Percentiles rank a stretch among this genome's conserved stretches.
Evolutionary conservation across 2,113 vertebrate genomes (phyloP).

Genomic region (Polyodon spathula): DNA sequence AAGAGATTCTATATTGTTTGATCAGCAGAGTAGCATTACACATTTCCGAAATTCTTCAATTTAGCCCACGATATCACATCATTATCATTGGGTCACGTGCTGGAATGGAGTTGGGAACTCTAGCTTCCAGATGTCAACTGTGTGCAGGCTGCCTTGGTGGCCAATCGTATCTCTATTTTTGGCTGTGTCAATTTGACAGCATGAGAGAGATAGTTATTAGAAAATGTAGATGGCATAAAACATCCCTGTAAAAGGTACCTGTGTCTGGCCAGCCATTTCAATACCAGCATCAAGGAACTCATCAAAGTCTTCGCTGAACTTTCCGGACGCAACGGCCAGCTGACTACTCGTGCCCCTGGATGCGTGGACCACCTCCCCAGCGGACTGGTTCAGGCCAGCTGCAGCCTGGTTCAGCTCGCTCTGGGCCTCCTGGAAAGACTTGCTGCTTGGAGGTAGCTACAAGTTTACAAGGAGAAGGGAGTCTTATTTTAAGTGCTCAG

Average conservation of each 20-base stretch:
- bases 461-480: slow-evolving; percentile 10
- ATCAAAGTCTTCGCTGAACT: slow-evolving; percentile 95
- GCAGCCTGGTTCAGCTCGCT: slow-evolving; percentile 93
- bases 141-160: too few species aligned
- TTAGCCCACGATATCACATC: not conserved
- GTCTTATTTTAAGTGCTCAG: not conserved
- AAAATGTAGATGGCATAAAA: too few species aligned
- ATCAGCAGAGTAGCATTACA: not conserved
- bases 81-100: too few species aligned
- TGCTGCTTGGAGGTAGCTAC: slow-evolving; percentile 84
- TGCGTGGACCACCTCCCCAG: slow-evolving; percentile 93
- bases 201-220: too few species aligned
- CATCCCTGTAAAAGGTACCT: slow-evolving; percentile 52
- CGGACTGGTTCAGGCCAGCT: slow-evolving; percentile 92
- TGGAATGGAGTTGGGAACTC: too few species aligned
- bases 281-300: slow-evolving; percentile 96
- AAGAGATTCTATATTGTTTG: too few species aligned
- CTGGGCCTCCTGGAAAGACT: slow-evolving; percentile 95
- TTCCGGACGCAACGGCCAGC: slow-evolving; percentile 86
- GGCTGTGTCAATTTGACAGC: too few species aligned
- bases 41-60: not conserved
- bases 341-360: slow-evolving; percentile 85
- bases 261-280: slow-evolving; percentile 97
- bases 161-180: too few species aligned
- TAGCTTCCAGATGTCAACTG: too few species aligned